Base-by-base conservation (phyloP, 2,888 invertebrate genomes). In the Blera fallax region DNA sequence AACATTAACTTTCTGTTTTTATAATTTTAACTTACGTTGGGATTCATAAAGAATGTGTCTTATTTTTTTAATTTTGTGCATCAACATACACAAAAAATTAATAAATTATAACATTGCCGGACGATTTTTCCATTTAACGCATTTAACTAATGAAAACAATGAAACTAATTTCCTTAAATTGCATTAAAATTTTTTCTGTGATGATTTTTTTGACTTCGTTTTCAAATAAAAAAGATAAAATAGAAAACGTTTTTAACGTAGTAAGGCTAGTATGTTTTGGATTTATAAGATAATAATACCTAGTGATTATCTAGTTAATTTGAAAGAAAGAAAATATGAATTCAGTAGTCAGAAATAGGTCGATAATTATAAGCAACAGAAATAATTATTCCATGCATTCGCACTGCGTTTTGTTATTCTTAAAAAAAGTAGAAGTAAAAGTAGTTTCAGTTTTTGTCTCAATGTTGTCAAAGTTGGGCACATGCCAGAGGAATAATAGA, bases 1-100 rank as follows among this genome's bases (percentile, higher is more conserved):
- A 45, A 65, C 14, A 5, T 40, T 40, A 11, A 16, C 21, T 29
- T 27, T 27, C n/a, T n/a, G n/a, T n/a, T n/a, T n/a, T n/a, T n/a
- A n/a, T 54, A 10, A 16, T 62, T 69, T 43, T 29, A 69, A 27
- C 52, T 52, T 78, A 62, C 78, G 77, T 77, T 77, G 77, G 77
- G 77, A 78, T 78, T 78, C 62, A 24, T 16, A 32, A 48, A 29
- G 52, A 67, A 37, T 60, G 14, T 29, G 2, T 27, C n/a, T 50
- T 45, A n/a, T 29, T 67, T 52, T 16, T 29, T 3, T 16, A n/a
- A 24, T 3, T 67, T 14, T 3, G n/a, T 50, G 8, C n/a, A 14
- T 58, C 37, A 60, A 58, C 34, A 34, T 21, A 73, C 21, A 74
- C 14, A 64, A 54, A 45, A 21, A 24, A 8, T n/a, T 29, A 37